Evolutionary conservation across 2,888 invertebrate species (phyloP).

Genomic region (Apamea sordens): DNA sequence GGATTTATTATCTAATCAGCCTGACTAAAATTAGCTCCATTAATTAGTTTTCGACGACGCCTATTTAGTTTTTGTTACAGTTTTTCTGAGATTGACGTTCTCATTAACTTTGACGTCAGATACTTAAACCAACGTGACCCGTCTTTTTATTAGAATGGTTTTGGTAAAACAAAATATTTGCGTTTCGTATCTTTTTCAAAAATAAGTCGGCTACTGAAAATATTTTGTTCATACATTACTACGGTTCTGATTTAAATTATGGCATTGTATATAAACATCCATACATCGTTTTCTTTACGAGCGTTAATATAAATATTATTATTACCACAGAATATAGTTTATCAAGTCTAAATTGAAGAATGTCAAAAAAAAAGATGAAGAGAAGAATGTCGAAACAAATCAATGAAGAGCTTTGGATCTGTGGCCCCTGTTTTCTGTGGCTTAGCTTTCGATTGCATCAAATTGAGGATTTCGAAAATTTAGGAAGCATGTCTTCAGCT

Average conservation of each 20-base stretch:
- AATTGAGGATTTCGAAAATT: not conserved
- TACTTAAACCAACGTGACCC: slow-evolving; percentile 16
- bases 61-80: slow-evolving; percentile 31
- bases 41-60: slow-evolving; percentile 22
- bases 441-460: not conserved
- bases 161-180: no score
- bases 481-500: not conserved
- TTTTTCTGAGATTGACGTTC: slow-evolving; percentile 43
- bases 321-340: not conserved
- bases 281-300: not conserved
- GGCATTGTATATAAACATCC: not conserved
- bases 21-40: slow-evolving; percentile 20
- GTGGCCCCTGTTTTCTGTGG: no score
- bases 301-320: not conserved
- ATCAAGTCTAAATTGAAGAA: no score
- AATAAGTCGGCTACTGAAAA: not conserved
- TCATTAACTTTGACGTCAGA: slow-evolving; percentile 24
- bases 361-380: no score
- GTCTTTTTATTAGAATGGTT: slow-evolving; percentile 10
- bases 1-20: slow-evolving; percentile 18
- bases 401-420: not conserved
- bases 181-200: not conserved
- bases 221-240: not conserved
- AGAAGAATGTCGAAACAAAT: no score
- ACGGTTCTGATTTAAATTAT: not conserved